These are phyloP conservation scores for Geodia barretti DNA, from an alignment of 37 sponge, comb jelly and placozoan species.

Conservation along the genomic window DNA sequence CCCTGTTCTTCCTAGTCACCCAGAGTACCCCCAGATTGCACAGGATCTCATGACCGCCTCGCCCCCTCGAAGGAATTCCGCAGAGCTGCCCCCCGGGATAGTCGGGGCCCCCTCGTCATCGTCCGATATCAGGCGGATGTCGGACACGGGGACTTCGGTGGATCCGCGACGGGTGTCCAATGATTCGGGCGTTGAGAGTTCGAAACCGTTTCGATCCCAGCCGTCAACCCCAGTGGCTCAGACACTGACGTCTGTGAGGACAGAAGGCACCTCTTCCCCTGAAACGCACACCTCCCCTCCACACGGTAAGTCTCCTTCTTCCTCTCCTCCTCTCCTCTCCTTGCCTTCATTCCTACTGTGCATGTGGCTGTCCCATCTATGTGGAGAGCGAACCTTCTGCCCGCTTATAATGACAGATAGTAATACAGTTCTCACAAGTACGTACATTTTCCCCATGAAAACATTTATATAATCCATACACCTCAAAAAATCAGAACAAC, in stretches of 20 bases:
- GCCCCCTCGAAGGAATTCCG: constrained; percentile 35
- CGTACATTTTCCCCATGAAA: too few species aligned
- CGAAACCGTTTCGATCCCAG: constrained; percentile 34
- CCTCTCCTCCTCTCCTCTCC: too few species aligned
- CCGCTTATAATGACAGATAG: too few species aligned
- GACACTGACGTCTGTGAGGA: constrained; percentile 27
- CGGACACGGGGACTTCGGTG: constrained; percentile 34
- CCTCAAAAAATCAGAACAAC: too few species aligned
- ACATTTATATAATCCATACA: too few species aligned
- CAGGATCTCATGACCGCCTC: constrained; percentile 77
- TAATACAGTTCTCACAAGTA: too few species aligned
- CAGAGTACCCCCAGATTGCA: constrained; percentile 70
- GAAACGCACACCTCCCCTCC: constrained; percentile 38
- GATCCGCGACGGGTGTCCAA: constrained; percentile 37
- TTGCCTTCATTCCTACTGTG: too few species aligned
- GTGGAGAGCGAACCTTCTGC: too few species aligned
- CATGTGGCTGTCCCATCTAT: too few species aligned
- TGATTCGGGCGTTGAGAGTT: constrained; percentile 52
- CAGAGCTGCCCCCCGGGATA: background rate
- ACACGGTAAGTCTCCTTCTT: constrained; percentile 58
- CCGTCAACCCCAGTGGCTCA: constrained; percentile 58
- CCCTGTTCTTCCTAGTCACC: constrained; percentile 71
- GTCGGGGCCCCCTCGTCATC: too few species aligned
- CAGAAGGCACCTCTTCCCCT: constrained; percentile 29
- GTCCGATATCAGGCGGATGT: constrained; percentile 14